Percentiles rank a stretch among this genome's conserved stretches.
Conservation (phyloP, 2,113 vertebrate species). For the Platichthys stellatus region DNA sequence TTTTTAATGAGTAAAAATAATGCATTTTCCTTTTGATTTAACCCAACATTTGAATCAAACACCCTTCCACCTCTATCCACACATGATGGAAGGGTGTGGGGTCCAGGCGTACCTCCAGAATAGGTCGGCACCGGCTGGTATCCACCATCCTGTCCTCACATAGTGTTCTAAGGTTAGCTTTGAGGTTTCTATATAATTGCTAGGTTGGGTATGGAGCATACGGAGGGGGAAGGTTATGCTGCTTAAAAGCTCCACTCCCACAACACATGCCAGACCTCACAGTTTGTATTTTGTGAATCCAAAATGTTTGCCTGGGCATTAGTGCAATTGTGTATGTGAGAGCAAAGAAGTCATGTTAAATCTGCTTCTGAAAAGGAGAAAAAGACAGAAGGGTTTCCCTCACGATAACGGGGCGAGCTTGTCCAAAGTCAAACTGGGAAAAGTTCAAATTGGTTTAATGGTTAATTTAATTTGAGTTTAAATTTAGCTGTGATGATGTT, state of each 20-base stretch:
- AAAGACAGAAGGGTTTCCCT: not conserved
- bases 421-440: not conserved
- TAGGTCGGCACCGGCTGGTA: conserved; percentile 37
- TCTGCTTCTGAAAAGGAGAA: conserved; percentile 5
- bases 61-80: not conserved
- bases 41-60: not conserved
- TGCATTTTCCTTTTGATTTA: not conserved
- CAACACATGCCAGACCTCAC: conserved; percentile 56
- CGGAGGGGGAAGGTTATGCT: conserved; percentile 44
- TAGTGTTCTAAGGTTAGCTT: conserved; percentile 59
- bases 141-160: conserved; percentile 31
- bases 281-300: conserved; percentile 36
- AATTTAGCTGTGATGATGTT: not conserved
- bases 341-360: not conserved
- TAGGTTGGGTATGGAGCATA: conserved; percentile 45
- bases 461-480: not conserved
- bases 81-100: conserved; percentile 32
- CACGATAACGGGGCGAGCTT: not conserved
- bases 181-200: conserved; percentile 66
- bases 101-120: conserved; percentile 21
- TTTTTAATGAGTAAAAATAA: no score
- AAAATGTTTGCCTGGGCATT: conserved; percentile 26
- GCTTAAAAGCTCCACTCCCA: conserved; percentile 53
- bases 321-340: conserved; percentile 11
- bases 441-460: not conserved